Percentiles rank a stretch among this genome's conserved stretches.
Evolutionary conservation across 1,140 invertebrate genomes (phyloP).

Genomic region (Plectrocnemia conspersa): DNA sequence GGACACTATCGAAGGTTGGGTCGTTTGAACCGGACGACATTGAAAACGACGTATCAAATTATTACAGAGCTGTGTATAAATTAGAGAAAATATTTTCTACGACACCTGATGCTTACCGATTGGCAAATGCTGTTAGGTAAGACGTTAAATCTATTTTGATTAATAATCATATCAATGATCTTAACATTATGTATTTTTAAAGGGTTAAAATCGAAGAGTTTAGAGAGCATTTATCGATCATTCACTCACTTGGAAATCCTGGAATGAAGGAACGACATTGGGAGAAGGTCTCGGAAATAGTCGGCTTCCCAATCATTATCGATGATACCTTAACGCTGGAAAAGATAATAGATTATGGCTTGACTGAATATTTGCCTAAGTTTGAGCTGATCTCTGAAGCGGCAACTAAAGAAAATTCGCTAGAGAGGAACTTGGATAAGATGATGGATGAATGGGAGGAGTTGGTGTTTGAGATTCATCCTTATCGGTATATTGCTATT

Average conservation of each 20-base stretch:
- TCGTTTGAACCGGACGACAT: constrained; percentile 85
- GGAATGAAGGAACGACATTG: constrained; percentile 90
- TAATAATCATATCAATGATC: constrained; percentile 10
- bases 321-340: constrained; percentile 79
- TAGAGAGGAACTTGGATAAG: constrained; percentile 83
- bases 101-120: constrained; percentile 58
- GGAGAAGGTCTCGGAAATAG: constrained; percentile 93
- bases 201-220: constrained; percentile 82
- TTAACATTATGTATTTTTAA: constrained; percentile 21
- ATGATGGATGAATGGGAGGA: constrained; percentile 93
- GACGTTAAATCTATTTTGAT: neutral
- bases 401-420: constrained; percentile 90
- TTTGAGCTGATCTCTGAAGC: constrained; percentile 92
- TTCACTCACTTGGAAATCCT: constrained; percentile 90
- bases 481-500: constrained; percentile 53
- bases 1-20: constrained; percentile 80
- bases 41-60: constrained; percentile 73
- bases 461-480: constrained; percentile 73
- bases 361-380: constrained; percentile 85
- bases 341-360: constrained; percentile 89
- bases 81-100: constrained; percentile 81
- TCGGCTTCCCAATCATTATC: constrained; percentile 87
- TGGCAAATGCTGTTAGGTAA: constrained; percentile 61
- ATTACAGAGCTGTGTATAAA: constrained; percentile 79
- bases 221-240: constrained; percentile 83